A percentile compares a stretch with the other conserved stretches of the same genome.
phyloP scores from a whole-genome alignment of 2,888 invertebrate genomes.

The Bhutanitis thaidina region DNA sequence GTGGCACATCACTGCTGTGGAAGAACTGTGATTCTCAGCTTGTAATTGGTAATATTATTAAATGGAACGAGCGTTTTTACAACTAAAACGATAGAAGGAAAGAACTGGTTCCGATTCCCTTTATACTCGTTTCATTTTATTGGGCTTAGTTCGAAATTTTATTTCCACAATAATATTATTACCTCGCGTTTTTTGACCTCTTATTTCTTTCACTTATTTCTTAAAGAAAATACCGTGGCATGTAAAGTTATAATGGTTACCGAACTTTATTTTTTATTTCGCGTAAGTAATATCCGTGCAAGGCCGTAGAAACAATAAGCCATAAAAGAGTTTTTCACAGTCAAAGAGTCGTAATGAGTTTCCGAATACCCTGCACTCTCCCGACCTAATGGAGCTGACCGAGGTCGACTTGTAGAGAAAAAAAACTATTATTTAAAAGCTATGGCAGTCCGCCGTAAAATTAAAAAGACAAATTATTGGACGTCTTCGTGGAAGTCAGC shows the following conservation, averaged over 20 bases:
- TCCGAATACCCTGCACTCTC: constrained; percentile 56
- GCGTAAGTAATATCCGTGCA: constrained; percentile 43
- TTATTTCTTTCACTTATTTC: constrained; percentile 24
- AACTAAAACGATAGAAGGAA: constrained; percentile 69
- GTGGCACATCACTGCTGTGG: constrained; percentile 24
- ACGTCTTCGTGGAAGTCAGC: constrained; percentile 77
- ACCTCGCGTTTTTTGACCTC: constrained; percentile 53
- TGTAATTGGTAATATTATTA: constrained; percentile 75
- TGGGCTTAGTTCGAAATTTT: constrained; percentile 62
- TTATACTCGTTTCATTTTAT: constrained; percentile 67
- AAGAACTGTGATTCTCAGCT: constrained; percentile 67
- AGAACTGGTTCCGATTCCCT: constrained; percentile 69
- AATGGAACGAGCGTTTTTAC: constrained; percentile 74
- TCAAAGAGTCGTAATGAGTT: constrained; percentile 65
- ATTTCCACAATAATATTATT: constrained; percentile 64
- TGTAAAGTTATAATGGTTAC: constrained; percentile 14
- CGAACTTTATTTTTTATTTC: constrained; percentile 33
- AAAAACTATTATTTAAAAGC: constrained; percentile 70
- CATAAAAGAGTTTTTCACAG: constrained; percentile 64
- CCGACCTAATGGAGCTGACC: constrained; percentile 66
- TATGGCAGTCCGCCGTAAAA: constrained; percentile 75
- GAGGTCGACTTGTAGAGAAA: constrained; percentile 60
- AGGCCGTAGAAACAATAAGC: constrained; percentile 67
- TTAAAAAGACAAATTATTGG: constrained; percentile 80
- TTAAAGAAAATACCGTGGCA: constrained; percentile 4